These are phyloP conservation scores for Yasuhikotakia modesta DNA, from an alignment of 2,797 vertebrate genomes.

Conservation along the genomic window DNA sequence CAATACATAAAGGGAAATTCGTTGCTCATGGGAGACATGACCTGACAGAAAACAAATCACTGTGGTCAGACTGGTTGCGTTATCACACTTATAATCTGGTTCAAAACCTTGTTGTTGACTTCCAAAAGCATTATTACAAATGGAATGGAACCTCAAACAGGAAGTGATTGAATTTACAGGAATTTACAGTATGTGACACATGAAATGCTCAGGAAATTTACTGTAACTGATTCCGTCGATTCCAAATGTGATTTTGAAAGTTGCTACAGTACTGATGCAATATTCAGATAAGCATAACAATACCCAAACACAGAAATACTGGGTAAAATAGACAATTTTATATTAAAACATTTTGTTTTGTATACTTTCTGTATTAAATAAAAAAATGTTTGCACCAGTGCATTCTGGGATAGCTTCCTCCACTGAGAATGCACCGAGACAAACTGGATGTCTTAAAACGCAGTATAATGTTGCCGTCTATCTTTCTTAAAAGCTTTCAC, in stretches of 20 bases:
- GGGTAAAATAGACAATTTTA: not conserved
- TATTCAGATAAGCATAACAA: no score
- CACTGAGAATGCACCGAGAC: not conserved
- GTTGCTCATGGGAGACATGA: conserved; percentile 15
- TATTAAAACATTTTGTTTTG: not conserved
- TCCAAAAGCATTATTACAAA: not conserved
- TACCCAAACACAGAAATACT: not conserved
- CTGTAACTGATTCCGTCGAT: no score
- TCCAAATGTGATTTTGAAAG: no score
- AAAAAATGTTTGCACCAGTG: not conserved
- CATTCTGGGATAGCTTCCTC: not conserved
- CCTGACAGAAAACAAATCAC: conserved; percentile 29
- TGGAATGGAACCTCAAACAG: no score
- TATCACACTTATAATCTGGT: not conserved
- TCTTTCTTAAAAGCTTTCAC: not conserved
- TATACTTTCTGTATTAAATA: not conserved
- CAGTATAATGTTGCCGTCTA: not conserved
- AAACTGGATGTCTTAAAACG: not conserved
- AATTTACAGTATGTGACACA: no score
- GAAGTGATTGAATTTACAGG: no score
- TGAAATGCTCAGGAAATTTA: no score
- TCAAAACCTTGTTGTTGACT: not conserved
- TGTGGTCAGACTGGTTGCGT: conserved; percentile 14
- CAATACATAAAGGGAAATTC: not conserved
- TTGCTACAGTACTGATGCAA: no score